Evolutionary conservation across 2,888 invertebrate species (phyloP), one percentile per base, ranked within the genome.

Genomic region (Bursaphelenchus okinawaensis): DNA sequence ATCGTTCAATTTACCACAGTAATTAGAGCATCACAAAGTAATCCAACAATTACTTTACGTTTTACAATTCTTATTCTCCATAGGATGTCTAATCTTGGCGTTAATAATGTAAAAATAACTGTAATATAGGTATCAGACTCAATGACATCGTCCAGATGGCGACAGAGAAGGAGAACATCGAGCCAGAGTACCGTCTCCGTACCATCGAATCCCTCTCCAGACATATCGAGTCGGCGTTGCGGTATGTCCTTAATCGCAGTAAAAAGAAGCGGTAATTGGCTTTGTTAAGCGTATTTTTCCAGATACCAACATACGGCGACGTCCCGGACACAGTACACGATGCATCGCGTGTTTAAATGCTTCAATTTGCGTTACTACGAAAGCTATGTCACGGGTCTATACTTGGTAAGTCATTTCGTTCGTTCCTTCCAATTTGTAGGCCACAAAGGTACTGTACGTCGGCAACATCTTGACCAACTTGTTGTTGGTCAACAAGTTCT

Each of bases 71-170:
- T n/a, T n/a, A n/a, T n/a, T n/a, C n/a, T n/a, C n/a, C n/a, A n/a
- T n/a, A n/a, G n/a, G n/a, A n/a, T n/a, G n/a, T n/a, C n/a, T n/a
- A n/a, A n/a, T n/a, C n/a, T n/a, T n/a, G n/a, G n/a, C n/a, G n/a
- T n/a, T n/a, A n/a, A n/a, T n/a, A n/a, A n/a, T n/a, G n/a, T n/a
- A n/a, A n/a, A n/a, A n/a, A n/a, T n/a, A n/a, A n/a, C n/a, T 0
- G n/a, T 31, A 54, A 19, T 62, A 24, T 54, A 79, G 79, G 80
- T 54, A 81, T 81, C 57, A 76, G 81, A 28, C 67, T 81, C 52
- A 80, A 81, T 63, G 81, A 81, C 70, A 81, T 81, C 60, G 81
- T 81, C 20, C 79, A 81, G 69, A 77, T 82, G 78, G 81, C 81
- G 31, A 82, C 81, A 0, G 81, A 81, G 65, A 81, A 81, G 67